These are phyloP conservation scores for Emydocephalus ijimae DNA, from an alignment of 2,113 vertebrate genomes.

Conservation along the genomic window DNA sequence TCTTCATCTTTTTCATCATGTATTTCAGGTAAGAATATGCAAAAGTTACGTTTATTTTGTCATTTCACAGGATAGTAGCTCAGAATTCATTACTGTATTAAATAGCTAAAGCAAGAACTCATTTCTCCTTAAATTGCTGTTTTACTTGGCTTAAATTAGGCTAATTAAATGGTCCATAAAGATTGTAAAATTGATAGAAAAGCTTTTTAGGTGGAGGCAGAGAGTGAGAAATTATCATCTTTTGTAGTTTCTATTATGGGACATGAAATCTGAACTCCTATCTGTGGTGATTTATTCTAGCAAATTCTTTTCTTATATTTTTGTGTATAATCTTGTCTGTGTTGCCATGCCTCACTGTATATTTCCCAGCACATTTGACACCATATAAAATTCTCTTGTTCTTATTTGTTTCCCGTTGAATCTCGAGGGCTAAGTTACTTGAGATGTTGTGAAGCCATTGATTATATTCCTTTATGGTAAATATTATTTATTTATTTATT, in stretches of 20 bases:
- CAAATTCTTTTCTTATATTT: conserved; percentile 53
- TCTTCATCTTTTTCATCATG: neutral
- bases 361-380: conserved; percentile 19
- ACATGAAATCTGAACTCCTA: conserved; percentile 57
- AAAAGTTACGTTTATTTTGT: neutral
- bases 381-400: conserved; percentile 9
- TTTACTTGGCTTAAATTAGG: conserved; percentile 50
- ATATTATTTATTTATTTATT: neutral
- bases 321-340: conserved; percentile 13
- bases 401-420: conserved; percentile 37
- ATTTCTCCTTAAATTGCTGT: conserved; percentile 34
- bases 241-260: conserved; percentile 45
- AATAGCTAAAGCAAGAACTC: conserved; percentile 36
- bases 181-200: conserved; percentile 47
- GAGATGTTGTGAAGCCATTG: neutral
- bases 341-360: neutral
- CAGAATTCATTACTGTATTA: neutral
- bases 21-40: neutral
- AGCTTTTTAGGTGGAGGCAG: conserved; percentile 50
- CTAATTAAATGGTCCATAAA: conserved; percentile 32
- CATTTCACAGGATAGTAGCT: conserved; percentile 4
- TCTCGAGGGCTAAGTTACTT: neutral
- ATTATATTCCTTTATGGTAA: neutral
- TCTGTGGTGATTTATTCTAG: conserved; percentile 60
- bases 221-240: conserved; percentile 52